Conservation (phyloP, 2,113 vertebrate genomes). For the Cyprinodon brontotheroides region DNA sequence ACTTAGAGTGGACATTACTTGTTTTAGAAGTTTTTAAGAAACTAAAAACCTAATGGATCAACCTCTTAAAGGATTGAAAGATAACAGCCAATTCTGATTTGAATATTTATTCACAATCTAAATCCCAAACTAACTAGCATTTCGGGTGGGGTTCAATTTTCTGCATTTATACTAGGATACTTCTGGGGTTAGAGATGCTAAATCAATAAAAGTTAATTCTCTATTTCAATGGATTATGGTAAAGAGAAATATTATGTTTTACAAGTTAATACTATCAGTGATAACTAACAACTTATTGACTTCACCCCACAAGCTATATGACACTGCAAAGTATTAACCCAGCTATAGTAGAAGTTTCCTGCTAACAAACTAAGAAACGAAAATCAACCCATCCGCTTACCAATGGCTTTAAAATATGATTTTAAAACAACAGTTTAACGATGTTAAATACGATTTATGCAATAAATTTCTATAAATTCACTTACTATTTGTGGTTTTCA, state of each 20-base stretch:
- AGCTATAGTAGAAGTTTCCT: neutral
- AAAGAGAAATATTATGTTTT: neutral
- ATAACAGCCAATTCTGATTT: neutral
- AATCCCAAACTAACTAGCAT: neutral
- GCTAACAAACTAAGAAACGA: neutral
- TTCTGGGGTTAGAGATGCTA: too few relatives aligned
- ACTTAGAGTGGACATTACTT: neutral
- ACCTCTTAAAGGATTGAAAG: neutral
- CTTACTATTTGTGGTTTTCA: constrained; percentile 39
- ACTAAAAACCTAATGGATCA: neutral
- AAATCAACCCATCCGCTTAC: too few relatives aligned
- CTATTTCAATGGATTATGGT: neutral
- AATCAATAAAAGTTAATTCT: too few relatives aligned
- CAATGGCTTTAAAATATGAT: neutral
- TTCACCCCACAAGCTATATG: neutral
- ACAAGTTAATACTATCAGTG: neutral
- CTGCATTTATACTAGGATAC: too few relatives aligned
- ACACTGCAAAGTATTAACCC: neutral
- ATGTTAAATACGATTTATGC: neutral
- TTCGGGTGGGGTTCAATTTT: neutral
- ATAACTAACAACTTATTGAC: neutral
- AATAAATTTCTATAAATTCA: neutral
- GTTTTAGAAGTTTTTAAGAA: neutral
- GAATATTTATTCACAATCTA: neutral
- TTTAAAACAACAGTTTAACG: neutral